phyloP scores from a whole-genome alignment of 2,797 vertebrate species.

The Valencia hispanica region DNA sequence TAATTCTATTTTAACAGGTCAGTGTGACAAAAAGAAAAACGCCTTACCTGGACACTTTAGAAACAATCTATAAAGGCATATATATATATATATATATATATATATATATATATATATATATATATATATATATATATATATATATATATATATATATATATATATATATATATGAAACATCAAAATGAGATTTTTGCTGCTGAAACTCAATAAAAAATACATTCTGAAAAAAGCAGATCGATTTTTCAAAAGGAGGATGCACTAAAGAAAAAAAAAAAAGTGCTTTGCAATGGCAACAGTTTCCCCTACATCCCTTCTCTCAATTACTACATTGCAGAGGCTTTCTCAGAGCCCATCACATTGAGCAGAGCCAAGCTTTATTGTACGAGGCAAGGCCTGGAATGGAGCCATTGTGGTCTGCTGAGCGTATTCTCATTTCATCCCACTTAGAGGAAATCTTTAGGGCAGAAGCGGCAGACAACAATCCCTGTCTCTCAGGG shows the following conservation, averaged over 20 bases:
- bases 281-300: slow-evolving; percentile 49
- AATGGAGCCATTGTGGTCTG: slow-evolving; percentile 64
- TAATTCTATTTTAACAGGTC: not conserved
- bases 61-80: not conserved
- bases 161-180: not conserved
- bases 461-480: slow-evolving; percentile 44
- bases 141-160: too few species aligned
- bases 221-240: slow-evolving; percentile 14
- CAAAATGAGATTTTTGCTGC: not conserved
- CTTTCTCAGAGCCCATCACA: slow-evolving; percentile 63
- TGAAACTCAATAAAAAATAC: not conserved
- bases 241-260: slow-evolving; percentile 52
- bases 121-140: too few species aligned
- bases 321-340: slow-evolving; percentile 67
- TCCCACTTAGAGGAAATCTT: slow-evolving; percentile 66
- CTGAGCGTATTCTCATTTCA: slow-evolving; percentile 63
- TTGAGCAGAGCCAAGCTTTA: slow-evolving; percentile 61
- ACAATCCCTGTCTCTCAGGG: slow-evolving; percentile 60
- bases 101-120: too few species aligned
- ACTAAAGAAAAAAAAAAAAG: slow-evolving; percentile 42
- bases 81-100: too few species aligned
- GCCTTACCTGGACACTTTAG: not conserved
- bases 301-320: slow-evolving; percentile 58
- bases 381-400: slow-evolving; percentile 67
- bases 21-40: not conserved